Percentiles rank a stretch among this genome's conserved stretches.
These are phyloP conservation scores for Hylia prasina DNA, from an alignment of 2,113 vertebrate species.

Conservation along the genomic window DNA sequence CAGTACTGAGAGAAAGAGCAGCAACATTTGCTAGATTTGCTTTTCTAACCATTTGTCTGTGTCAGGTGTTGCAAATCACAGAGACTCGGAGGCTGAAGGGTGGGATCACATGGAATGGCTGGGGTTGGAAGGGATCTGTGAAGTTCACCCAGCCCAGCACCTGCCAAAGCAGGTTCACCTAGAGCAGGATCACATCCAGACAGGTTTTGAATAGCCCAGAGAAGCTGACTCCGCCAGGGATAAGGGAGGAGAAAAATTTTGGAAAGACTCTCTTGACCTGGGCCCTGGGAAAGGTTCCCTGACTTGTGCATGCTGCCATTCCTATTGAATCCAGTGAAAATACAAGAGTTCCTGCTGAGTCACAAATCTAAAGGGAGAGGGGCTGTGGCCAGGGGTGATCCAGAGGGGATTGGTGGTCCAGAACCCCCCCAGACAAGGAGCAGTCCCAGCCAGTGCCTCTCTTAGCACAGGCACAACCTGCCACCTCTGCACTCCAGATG, in stretches of 20 bases:
- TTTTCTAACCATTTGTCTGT: not conserved
- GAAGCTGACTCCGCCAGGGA: not conserved
- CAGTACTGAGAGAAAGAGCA: not conserved
- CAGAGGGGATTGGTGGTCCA: not conserved
- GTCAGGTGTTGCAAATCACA: not conserved
- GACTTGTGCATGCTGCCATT: not conserved
- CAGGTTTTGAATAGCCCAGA: too few relatives aligned
- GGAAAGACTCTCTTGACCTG: not conserved
- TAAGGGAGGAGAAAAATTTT: not conserved
- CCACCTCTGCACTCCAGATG: not conserved
- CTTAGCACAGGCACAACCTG: not conserved
- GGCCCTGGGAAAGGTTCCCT: not conserved
- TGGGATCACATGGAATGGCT: rapidly evolving
- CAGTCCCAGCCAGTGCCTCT: not conserved
- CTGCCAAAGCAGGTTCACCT: not conserved
- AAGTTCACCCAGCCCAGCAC: not conserved
- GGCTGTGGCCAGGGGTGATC: not conserved
- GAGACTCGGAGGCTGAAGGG: not conserved
- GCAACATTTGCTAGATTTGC: not conserved
- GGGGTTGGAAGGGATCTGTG: not conserved
- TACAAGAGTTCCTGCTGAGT: not conserved
- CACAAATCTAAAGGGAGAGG: not conserved
- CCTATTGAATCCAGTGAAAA: not conserved
- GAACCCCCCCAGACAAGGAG: not conserved
- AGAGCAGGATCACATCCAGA: not conserved